Conservation (phyloP, 2,113 vertebrate genomes). For the Gobiocypris rarus region DNA sequence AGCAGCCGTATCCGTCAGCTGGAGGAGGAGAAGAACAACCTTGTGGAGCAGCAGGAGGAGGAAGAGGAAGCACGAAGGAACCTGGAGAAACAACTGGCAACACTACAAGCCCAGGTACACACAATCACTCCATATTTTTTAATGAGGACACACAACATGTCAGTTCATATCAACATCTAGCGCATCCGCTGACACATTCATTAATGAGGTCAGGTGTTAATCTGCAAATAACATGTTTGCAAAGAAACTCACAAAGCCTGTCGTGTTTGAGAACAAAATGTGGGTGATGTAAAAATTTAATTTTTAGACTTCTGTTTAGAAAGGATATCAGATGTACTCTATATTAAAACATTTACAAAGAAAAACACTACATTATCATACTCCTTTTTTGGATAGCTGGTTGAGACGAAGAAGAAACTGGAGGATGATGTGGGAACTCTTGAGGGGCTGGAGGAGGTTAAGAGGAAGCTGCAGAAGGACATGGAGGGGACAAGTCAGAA, state of each 20-base stretch:
- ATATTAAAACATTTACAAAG: slow-evolving; percentile 15
- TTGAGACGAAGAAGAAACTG: slow-evolving; percentile 92
- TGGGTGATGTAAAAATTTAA: not conserved
- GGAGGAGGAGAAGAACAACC: slow-evolving; percentile 90
- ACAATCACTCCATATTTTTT: not conserved
- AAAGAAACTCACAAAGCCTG: not conserved
- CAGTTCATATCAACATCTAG: not conserved
- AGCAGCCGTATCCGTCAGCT: slow-evolving; percentile 93
- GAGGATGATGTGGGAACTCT: slow-evolving; percentile 91
- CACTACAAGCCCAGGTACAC: slow-evolving; percentile 87
- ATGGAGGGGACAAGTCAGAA: slow-evolving; percentile 86
- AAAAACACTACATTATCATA: not conserved
- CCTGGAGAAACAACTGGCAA: slow-evolving; percentile 91
- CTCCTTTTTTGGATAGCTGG: slow-evolving; percentile 73
- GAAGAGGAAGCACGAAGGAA: slow-evolving; percentile 91
- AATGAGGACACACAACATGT: not conserved
- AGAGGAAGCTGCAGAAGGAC: slow-evolving; percentile 92
- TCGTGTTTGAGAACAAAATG: not conserved
- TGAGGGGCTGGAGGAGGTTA: slow-evolving; percentile 90
- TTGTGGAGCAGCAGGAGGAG: slow-evolving; percentile 96
- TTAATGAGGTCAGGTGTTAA: not conserved
- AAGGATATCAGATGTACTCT: not conserved
- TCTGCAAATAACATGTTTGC: not conserved
- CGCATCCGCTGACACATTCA: not conserved
- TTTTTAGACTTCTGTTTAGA: not conserved